These are phyloP conservation scores for Ostrea edulis DNA, from an alignment of 1,140 invertebrate genomes.

Conservation along the genomic window DNA sequence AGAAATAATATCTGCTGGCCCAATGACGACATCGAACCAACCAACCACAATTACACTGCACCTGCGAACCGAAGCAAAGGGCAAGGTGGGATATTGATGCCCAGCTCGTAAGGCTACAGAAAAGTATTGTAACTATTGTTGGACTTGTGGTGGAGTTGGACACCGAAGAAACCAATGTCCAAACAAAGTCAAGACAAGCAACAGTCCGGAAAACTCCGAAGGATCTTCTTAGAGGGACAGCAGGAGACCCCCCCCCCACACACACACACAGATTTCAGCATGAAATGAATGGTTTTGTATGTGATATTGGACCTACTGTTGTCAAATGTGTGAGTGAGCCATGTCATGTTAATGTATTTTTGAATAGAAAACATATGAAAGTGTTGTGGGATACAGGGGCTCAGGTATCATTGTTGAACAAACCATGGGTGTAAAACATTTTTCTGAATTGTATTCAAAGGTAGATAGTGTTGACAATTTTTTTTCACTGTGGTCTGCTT, in stretches of 20 bases:
- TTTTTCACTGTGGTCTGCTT: neutral
- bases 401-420: too few relatives aligned
- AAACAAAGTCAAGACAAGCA: neutral
- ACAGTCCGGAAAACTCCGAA: neutral
- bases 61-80: neutral
- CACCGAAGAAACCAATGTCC: conserved; percentile 3
- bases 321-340: neutral
- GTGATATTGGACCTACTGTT: too few relatives aligned
- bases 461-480: neutral
- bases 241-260: too few relatives aligned
- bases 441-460: neutral
- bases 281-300: too few relatives aligned
- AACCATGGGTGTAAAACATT: neutral
- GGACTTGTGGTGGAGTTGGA: conserved; percentile 19
- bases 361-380: neutral
- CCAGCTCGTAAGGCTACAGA: neutral
- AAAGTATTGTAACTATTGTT: conserved; percentile 20
- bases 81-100: neutral
- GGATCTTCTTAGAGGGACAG: conserved; percentile 31
- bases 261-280: too few relatives aligned
- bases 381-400: too few relatives aligned
- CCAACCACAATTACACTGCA: too few relatives aligned
- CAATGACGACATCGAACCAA: too few relatives aligned
- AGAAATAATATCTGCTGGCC: neutral
- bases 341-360: neutral